Percentiles rank a stretch among this genome's conserved stretches.
Evolutionary conservation across 2,797 vertebrate genomes (phyloP).

Genomic region (Neomorphus geoffroyi): DNA sequence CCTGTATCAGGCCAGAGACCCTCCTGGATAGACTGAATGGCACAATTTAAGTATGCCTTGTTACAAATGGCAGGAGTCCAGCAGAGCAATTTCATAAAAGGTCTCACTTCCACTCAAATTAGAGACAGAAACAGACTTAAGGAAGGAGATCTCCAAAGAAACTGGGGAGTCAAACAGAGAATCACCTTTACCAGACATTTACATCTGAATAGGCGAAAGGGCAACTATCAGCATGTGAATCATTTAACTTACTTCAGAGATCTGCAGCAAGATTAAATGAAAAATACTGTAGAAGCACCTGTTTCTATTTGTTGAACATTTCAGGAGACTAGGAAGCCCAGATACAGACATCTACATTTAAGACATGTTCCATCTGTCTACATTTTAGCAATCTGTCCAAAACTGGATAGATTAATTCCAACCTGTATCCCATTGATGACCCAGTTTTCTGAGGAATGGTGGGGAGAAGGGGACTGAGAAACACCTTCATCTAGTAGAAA

Average conservation of each 20-base stretch:
- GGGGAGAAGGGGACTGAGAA: not conserved
- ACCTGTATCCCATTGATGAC: not conserved
- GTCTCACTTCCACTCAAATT: not conserved
- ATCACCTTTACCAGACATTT: not conserved
- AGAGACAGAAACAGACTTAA: not conserved
- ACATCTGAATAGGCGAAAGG: not conserved
- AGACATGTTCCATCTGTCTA: not conserved
- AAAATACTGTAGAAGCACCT: not conserved
- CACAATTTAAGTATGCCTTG: not conserved
- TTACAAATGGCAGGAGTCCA: not conserved
- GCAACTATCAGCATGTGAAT: not conserved
- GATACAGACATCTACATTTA: not conserved
- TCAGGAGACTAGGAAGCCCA: not conserved
- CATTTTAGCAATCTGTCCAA: not conserved
- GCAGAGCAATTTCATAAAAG: not conserved
- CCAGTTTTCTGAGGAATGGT: not conserved
- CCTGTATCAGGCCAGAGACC: not conserved
- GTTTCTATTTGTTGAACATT: not conserved
- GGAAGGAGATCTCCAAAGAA: not conserved
- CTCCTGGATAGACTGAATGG: not conserved
- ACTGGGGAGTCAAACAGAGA: not conserved
- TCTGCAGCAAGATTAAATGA: not conserved
- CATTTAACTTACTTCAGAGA: not conserved
- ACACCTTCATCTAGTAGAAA: not conserved
- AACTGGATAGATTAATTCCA: not conserved